Base-by-base conservation (phyloP, 2,113 vertebrate species). In the Circaetus gallicus region DNA sequence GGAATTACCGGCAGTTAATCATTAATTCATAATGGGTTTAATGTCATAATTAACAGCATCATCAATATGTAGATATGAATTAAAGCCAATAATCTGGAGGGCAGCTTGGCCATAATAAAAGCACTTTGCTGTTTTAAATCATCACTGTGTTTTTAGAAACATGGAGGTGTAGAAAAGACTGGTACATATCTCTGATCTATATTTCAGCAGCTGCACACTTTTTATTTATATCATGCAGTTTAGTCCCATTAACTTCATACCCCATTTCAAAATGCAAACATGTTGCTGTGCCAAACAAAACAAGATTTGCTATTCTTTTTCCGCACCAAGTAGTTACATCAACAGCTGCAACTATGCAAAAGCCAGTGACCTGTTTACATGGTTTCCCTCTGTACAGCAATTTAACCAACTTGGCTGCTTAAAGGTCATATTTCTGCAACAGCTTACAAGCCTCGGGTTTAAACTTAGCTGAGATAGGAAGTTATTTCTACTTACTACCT, bases 1-100 rank as follows among this genome's bases (percentile, higher is more conserved):
- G 61, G 62, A 94, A 96, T 70, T 84, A 85, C 79, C 19, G 58
- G 28, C 62, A 89, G 96, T 95, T 96, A 98, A 96, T 90, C 63
- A 73, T 96, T 96, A 78, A 93, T 91, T 96, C 34, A 52, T 86
- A 73, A 88, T 82, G 73, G 49, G 36, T 45, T 92, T 87, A 92
- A 85, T 90, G 70, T 50, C 62, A 82, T 85, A 88, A 96, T 95
- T 96, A 95, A 83, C 63, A 92, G 67, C 70, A 96, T 82, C 74
- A 96, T 86, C 63, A 73, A 90, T 87, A 96, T 74, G 74, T 21
- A 94, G 95, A 93, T 86, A 86, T 4, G 5, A 91, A 83, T 71
- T 71, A 82, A 89, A 90, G 91, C 32, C 8, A 92, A 96, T 32
- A 84, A 20, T 50, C 40, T 71, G 32, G 32, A 89, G 58, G 24